Evolutionary conservation across 2,888 invertebrate species (phyloP).

Genomic region (Ormyrus nitidulus): DNA sequence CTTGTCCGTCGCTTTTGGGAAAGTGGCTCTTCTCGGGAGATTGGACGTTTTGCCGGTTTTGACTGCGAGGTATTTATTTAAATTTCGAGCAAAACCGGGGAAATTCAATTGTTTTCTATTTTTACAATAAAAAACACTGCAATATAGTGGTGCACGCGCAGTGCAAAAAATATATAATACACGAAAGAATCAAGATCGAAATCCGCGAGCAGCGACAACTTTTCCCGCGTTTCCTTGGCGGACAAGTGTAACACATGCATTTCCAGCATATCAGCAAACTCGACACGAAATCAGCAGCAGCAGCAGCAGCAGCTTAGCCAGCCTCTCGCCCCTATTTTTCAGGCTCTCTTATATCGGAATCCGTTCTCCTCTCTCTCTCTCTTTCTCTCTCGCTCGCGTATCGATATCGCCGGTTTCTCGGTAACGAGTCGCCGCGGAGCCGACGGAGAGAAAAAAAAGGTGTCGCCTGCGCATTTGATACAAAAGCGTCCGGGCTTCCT

Average conservation of each 20-base stretch:
- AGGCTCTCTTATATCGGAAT: conserved; percentile 35
- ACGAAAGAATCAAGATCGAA: too few species aligned
- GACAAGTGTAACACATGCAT: conserved; percentile 33
- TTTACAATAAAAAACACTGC: too few species aligned
- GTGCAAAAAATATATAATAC: too few species aligned
- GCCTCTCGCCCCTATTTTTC: conserved; percentile 9
- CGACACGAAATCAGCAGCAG: conserved; percentile 25
- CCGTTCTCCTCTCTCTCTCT: neutral
- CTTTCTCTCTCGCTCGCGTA: conserved; percentile 16
- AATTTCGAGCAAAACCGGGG: too few species aligned
- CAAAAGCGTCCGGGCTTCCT: conserved; percentile 11
- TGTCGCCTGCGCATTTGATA: conserved; percentile 40
- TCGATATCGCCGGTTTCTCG: conserved; percentile 39
- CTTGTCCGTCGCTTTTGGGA: too few species aligned
- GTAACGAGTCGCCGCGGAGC: conserved; percentile 37
- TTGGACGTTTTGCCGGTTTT: too few species aligned
- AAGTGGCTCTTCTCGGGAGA: too few species aligned
- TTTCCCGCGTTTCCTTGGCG: neutral
- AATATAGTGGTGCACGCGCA: too few species aligned
- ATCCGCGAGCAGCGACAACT: too few species aligned
- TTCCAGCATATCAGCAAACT: conserved; percentile 25
- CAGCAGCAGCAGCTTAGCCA: conserved; percentile 21
- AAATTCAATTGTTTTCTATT: too few species aligned
- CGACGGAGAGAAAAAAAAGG: conserved; percentile 28
- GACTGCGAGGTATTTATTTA: too few species aligned